phyloP scores from a whole-genome alignment of 2,888 invertebrate genomes.

The Gastracanthus pulcherrimus region DNA sequence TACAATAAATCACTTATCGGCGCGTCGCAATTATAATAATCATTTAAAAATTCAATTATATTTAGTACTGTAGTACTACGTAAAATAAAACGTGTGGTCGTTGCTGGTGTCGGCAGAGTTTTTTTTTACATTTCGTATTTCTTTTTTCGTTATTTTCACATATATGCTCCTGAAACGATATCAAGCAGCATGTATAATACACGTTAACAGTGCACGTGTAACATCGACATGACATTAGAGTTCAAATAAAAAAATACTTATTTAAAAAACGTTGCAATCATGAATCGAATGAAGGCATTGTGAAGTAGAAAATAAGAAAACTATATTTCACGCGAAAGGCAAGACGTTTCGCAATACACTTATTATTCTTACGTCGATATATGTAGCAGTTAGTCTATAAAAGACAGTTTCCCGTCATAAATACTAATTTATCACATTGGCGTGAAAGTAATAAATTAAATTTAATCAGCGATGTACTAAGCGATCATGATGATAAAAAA shows the following conservation, averaged over 20 bases:
- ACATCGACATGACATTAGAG: slow-evolving; percentile 22
- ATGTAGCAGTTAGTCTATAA: slow-evolving; percentile 41
- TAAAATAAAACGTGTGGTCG: slow-evolving; percentile 19
- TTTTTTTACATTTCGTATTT: slow-evolving; percentile 22
- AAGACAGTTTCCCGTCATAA: slow-evolving; percentile 59
- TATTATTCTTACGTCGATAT: slow-evolving; percentile 34
- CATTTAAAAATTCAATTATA: slow-evolving; percentile 34
- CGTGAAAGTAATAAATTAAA: slow-evolving; percentile 64
- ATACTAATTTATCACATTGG: slow-evolving; percentile 69
- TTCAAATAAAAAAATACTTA: slow-evolving; percentile 20
- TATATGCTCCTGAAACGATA: slow-evolving; percentile 10
- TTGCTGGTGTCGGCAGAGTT: slow-evolving; percentile 32
- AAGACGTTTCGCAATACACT: slow-evolving; percentile 26
- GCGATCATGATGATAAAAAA: slow-evolving; percentile 40
- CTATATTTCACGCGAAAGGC: slow-evolving; percentile 20
- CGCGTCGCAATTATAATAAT: slow-evolving; percentile 43
- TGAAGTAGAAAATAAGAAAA: slow-evolving; percentile 14
- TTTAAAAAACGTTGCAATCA: slow-evolving; percentile 2
- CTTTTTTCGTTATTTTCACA: slow-evolving; percentile 3
- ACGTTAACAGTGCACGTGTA: slow-evolving; percentile 24
- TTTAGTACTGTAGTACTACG: slow-evolving; percentile 34
- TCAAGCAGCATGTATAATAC: slow-evolving; percentile 21
- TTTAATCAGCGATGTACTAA: slow-evolving; percentile 54
- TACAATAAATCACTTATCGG: slow-evolving; percentile 64
- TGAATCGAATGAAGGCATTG: slow-evolving; percentile 13